These are phyloP conservation scores for Diplodus sargus DNA, from an alignment of 2,797 vertebrate genomes.

Conservation along the genomic window DNA sequence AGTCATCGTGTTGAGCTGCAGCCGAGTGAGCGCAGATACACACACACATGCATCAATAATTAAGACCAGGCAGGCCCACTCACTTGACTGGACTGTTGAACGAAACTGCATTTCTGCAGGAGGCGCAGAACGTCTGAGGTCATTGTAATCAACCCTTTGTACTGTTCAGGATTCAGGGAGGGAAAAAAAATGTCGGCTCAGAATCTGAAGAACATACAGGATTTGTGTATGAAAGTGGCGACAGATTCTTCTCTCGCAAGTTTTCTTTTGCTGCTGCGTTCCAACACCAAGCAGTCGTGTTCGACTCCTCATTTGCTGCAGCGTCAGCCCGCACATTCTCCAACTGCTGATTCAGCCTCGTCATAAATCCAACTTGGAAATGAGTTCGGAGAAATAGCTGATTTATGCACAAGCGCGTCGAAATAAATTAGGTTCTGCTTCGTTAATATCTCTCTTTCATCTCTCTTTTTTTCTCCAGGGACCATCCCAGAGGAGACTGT, in stretches of 20 bases:
- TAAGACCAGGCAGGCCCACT: slow-evolving; percentile 27
- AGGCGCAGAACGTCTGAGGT: slow-evolving; percentile 1
- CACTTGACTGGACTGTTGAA: slow-evolving; percentile 25
- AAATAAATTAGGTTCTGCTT: slow-evolving; percentile 17
- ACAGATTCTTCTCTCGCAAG: background rate
- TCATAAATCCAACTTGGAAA: background rate
- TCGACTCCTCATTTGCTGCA: background rate
- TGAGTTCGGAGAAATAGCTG: slow-evolving; percentile 11
- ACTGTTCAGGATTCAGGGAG: background rate
- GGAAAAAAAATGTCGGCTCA: background rate
- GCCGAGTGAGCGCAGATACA: slow-evolving; percentile 37
- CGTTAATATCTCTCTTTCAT: slow-evolving; percentile 15
- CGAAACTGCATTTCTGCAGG: slow-evolving; percentile 13
- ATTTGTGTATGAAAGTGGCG: background rate
- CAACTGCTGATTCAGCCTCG: slow-evolving; percentile 18
- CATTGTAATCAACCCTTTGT: background rate
- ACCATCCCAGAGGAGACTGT: slow-evolving; percentile 92
- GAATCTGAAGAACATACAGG: background rate
- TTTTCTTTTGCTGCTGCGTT: background rate
- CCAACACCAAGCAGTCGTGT: background rate
- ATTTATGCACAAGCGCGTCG: slow-evolving; percentile 1
- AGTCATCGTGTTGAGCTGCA: slow-evolving; percentile 10
- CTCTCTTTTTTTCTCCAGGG: slow-evolving; percentile 77
- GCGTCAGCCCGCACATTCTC: background rate
- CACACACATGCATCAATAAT: slow-evolving; percentile 41